Evolutionary conservation across 1,140 invertebrate genomes (phyloP).

Genomic region (Sogatella furcifera): DNA sequence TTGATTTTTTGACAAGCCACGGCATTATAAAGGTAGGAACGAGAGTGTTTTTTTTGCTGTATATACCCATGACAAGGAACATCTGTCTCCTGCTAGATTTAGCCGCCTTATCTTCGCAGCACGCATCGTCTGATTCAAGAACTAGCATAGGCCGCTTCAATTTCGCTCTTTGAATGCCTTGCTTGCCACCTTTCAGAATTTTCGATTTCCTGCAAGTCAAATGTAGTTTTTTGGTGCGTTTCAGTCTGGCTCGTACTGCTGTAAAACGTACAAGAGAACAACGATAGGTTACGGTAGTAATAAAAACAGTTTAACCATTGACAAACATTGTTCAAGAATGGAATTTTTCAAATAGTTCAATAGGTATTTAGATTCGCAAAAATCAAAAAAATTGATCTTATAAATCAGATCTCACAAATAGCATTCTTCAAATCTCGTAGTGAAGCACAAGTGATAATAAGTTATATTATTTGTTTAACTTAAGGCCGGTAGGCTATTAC

Average conservation of each 20-base stretch:
- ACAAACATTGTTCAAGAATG: too few relatives aligned
- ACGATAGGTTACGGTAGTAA: too few relatives aligned
- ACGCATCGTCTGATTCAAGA: constrained; percentile 33
- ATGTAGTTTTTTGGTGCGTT: constrained; percentile 27
- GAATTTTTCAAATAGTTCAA: too few relatives aligned
- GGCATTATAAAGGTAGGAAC: constrained; percentile 37
- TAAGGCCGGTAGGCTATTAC: too few relatives aligned
- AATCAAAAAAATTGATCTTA: too few relatives aligned
- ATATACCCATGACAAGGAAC: constrained; percentile 41
- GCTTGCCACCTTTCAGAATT: constrained; percentile 30
- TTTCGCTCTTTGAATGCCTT: background rate
- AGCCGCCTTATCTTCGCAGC: constrained; percentile 29
- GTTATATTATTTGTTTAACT: too few relatives aligned
- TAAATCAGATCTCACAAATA: too few relatives aligned
- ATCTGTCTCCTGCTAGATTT: constrained; percentile 15
- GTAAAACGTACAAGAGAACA: constrained; percentile 10
- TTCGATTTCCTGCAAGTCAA: constrained; percentile 33
- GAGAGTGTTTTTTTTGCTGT: constrained; percentile 19
- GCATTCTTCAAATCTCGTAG: too few relatives aligned
- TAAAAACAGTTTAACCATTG: too few relatives aligned
- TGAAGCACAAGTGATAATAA: too few relatives aligned
- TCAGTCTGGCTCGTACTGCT: constrained; percentile 35
- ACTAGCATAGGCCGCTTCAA: constrained; percentile 28
- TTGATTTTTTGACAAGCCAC: constrained; percentile 32
- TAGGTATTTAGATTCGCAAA: too few relatives aligned